phyloP scores from a whole-genome alignment of 92 coral and sea anemone genomes.

The Diadumene lineata region DNA sequence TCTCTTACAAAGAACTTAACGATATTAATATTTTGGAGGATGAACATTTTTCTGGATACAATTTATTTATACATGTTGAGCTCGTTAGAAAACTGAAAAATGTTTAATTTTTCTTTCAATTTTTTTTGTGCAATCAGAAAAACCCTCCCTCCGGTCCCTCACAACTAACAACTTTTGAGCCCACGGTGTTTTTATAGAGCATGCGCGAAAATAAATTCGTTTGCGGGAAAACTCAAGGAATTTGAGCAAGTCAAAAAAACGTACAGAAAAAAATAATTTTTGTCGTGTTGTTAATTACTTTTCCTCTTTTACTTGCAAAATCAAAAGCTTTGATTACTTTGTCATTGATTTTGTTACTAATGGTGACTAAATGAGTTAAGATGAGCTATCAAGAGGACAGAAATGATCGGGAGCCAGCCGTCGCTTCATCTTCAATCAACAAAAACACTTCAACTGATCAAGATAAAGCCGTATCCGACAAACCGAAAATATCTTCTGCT shows the following conservation, averaged over 20 bases:
- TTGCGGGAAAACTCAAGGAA: slow-evolving; percentile 40
- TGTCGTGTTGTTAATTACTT: background rate
- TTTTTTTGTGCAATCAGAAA: no score
- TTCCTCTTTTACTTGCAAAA: background rate
- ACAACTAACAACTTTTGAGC: background rate
- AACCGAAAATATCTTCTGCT: slow-evolving; percentile 55
- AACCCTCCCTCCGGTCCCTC: background rate
- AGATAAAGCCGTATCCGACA: slow-evolving; percentile 55
- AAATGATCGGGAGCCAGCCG: slow-evolving; percentile 79
- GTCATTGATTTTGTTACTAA: background rate
- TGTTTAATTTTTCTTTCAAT: no score
- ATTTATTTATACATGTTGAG: no score
- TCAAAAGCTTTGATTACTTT: background rate
- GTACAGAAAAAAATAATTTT: background rate
- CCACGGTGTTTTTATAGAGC: slow-evolving; percentile 7
- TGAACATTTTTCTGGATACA: no score
- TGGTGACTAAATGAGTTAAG: slow-evolving; percentile 8
- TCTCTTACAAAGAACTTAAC: no score
- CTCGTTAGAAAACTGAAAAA: no score
- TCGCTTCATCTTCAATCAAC: slow-evolving; percentile 49
- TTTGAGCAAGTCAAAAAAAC: background rate
- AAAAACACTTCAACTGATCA: slow-evolving; percentile 56
- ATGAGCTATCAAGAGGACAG: slow-evolving; percentile 96
- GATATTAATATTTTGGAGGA: no score
- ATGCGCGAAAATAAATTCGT: slow-evolving; percentile 16